Conservation (phyloP, 2,888 invertebrate species). For the Chromoteleia sp. region DNA sequence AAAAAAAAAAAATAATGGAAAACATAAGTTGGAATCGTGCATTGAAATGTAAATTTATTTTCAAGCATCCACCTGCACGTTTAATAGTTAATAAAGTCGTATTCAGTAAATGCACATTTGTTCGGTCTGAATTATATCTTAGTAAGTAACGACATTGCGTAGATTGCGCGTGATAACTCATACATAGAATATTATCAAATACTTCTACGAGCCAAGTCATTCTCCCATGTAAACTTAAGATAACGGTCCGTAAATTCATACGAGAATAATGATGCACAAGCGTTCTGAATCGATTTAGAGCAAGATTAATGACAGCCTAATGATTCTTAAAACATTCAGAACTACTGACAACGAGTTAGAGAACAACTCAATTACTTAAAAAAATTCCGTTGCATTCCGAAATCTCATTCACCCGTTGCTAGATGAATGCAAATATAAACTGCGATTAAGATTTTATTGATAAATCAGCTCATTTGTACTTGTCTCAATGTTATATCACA, state of each 20-base stretch:
- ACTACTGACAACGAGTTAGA: constrained; percentile 56
- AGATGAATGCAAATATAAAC: constrained; percentile 48
- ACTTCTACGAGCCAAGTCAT: constrained; percentile 45
- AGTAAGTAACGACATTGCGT: constrained; percentile 61
- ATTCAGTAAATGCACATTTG: constrained; percentile 60
- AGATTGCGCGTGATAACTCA: constrained; percentile 61
- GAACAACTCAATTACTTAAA: constrained; percentile 63
- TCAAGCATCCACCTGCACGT: constrained; percentile 33
- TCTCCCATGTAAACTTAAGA: constrained; percentile 55
- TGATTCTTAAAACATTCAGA: constrained; percentile 60
- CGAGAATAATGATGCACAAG: constrained; percentile 61
- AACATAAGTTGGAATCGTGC: neutral
- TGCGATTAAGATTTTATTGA: constrained; percentile 64
- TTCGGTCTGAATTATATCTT: constrained; percentile 52
- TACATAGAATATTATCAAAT: constrained; percentile 59
- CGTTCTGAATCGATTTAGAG: constrained; percentile 63
- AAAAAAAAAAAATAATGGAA: neutral
- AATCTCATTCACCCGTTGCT: constrained; percentile 43
- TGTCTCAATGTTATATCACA: constrained; percentile 36
- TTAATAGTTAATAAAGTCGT: constrained; percentile 62
- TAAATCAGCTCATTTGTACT: constrained; percentile 50
- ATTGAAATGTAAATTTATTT: constrained; percentile 42
- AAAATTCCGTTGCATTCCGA: constrained; percentile 56
- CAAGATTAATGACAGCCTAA: constrained; percentile 65
- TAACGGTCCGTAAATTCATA: constrained; percentile 58